A percentile compares a stretch with the other conserved stretches of the same genome.
Conservation (phyloP, 2,797 vertebrate species). For the Rhinella marina region DNA sequence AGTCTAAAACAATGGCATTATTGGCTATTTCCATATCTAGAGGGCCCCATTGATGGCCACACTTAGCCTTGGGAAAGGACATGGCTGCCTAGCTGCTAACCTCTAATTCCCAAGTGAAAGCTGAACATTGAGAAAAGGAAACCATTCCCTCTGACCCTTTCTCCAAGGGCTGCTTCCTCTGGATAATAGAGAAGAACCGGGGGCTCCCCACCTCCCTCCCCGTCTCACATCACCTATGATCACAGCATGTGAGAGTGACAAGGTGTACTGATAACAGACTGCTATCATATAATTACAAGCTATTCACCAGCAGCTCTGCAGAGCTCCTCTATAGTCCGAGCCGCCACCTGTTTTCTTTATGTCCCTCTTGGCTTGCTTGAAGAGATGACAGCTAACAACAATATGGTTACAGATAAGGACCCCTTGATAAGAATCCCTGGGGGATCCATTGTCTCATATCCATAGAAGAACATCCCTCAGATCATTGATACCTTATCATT, state of each 20-base stretch:
- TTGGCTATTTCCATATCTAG: slow-evolving; percentile 43
- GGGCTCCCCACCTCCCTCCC: slow-evolving; percentile 41
- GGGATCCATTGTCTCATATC: neutral
- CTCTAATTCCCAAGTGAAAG: slow-evolving; percentile 59
- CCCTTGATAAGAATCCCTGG: slow-evolving; percentile 5
- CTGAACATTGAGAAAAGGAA: slow-evolving; percentile 37
- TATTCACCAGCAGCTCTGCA: slow-evolving; percentile 35
- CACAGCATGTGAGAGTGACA: slow-evolving; percentile 65
- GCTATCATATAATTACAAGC: slow-evolving; percentile 69
- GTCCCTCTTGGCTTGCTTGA: neutral
- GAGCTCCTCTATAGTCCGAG: neutral
- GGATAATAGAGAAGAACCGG: slow-evolving; percentile 54
- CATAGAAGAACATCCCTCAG: neutral
- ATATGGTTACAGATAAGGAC: slow-evolving; percentile 53
- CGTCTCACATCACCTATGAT: slow-evolving; percentile 70
- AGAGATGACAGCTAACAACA: slow-evolving; percentile 28
- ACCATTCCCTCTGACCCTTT: slow-evolving; percentile 64
- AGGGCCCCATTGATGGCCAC: slow-evolving; percentile 35
- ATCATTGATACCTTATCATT: neutral
- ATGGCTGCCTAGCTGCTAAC: slow-evolving; percentile 5
- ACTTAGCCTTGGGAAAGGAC: slow-evolving; percentile 60
- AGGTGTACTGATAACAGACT: slow-evolving; percentile 66
- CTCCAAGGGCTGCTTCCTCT: slow-evolving; percentile 61
- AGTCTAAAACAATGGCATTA: slow-evolving; percentile 51
- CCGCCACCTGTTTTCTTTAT: slow-evolving; percentile 33